Conservation (phyloP, 2,797 vertebrate species). For the Poecilia gillii region DNA sequence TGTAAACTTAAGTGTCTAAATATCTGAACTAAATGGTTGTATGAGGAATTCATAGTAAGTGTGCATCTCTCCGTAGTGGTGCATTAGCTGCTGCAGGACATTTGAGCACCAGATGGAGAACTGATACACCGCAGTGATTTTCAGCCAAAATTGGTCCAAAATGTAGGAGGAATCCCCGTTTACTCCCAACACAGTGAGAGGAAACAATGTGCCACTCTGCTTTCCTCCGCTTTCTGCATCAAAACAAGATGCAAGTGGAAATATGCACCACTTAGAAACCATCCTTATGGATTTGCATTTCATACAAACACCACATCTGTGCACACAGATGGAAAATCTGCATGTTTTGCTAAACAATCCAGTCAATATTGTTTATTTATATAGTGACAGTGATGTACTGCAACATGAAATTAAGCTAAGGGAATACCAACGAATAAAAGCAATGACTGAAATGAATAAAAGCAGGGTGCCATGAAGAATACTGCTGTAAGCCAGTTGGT, state of each 20-base stretch:
- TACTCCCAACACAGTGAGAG: not conserved
- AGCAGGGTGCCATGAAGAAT: not conserved
- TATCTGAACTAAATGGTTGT: not conserved
- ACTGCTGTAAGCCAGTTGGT: not conserved
- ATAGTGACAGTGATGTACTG: not conserved
- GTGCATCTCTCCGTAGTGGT: not conserved
- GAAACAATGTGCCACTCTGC: not conserved
- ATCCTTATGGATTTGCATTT: not conserved
- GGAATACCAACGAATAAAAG: not conserved
- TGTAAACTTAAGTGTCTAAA: not conserved
- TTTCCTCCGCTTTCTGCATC: not conserved
- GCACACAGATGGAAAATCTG: constrained; percentile 3
- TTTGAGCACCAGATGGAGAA: not conserved
- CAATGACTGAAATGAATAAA: not conserved
- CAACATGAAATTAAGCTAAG: not conserved
- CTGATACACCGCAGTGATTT: not conserved
- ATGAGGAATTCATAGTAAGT: not conserved
- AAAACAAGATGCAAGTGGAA: not conserved
- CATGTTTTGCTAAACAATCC: not conserved
- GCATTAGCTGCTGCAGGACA: not conserved
- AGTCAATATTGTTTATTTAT: not conserved
- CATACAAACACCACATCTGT: not conserved
- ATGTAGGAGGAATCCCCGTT: not conserved
- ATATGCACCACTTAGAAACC: not conserved
- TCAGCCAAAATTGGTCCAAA: not conserved